phyloP scores from a whole-genome alignment of 2,113 vertebrate genomes.

The Antigone vipio region DNA sequence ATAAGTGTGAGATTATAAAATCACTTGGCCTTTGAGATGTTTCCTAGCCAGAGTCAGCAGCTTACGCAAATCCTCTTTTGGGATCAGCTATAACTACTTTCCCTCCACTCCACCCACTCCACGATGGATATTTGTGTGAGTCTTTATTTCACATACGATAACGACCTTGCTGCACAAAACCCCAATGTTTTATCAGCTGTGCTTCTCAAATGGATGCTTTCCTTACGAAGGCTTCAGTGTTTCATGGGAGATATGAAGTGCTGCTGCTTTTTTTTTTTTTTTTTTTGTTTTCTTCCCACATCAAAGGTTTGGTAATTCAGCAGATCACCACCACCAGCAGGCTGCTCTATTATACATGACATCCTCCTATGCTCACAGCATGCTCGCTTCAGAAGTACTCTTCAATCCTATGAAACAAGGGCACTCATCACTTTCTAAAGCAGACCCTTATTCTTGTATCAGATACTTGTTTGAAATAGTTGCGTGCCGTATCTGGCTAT shows the following conservation, averaged over 20 bases:
- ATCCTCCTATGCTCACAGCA: background rate
- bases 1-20: background rate
- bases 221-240: background rate
- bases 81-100: background rate
- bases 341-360: background rate
- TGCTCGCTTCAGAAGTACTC: background rate
- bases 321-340: background rate
- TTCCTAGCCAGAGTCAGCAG: background rate
- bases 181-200: background rate
- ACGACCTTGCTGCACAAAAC: background rate
- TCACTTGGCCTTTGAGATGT: background rate
- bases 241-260: background rate
- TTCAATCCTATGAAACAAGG: background rate
- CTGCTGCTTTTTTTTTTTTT: no score
- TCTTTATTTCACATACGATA: background rate
- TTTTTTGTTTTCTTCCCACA: background rate
- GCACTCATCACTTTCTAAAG: background rate
- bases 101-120: background rate
- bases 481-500: accelerated
- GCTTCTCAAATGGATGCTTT: background rate
- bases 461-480: background rate
- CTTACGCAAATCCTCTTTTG: conserved; percentile 2
- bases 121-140: background rate
- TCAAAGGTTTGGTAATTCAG: background rate
- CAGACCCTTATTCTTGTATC: background rate